Conservation (phyloP, 1,140 invertebrate species). For the Brachionus paranguensis region DNA sequence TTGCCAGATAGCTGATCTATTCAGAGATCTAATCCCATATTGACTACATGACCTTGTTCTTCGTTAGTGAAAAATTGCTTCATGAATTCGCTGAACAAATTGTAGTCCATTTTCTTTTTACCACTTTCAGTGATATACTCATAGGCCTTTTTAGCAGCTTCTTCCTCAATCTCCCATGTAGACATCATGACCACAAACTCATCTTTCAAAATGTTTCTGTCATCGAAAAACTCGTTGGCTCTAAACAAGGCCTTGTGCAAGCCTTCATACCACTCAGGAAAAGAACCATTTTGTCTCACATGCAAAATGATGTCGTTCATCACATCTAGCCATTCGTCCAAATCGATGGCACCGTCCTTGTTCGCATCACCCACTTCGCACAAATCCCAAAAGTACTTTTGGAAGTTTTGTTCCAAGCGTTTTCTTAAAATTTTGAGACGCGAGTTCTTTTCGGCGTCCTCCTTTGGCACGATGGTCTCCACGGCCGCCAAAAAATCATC, state of each 20-base stretch:
- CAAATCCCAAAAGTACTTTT: conserved; percentile 41
- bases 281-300: conserved; percentile 14
- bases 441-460: conserved; percentile 39
- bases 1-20: neutral
- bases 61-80: conserved; percentile 38
- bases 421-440: conserved; percentile 41
- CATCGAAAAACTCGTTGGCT: conserved; percentile 39
- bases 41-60: conserved; percentile 15
- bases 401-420: conserved; percentile 40
- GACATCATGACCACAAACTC: conserved; percentile 37
- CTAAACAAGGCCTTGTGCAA: conserved; percentile 40
- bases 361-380: conserved; percentile 40
- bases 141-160: conserved; percentile 3
- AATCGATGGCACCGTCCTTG: conserved; percentile 39
- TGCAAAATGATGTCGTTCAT: conserved; percentile 38
- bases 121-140: conserved; percentile 40
- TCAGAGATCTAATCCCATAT: conserved; percentile 32
- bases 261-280: conserved; percentile 41
- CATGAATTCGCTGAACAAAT: conserved; percentile 40
- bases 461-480: conserved; percentile 30
- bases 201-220: conserved; percentile 21
- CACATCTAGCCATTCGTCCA: conserved; percentile 41
- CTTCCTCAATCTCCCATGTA: conserved; percentile 39
- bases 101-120: conserved; percentile 36
- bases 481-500: conserved; percentile 32